phyloP scores from a whole-genome alignment of 2,113 vertebrate genomes.

The Porphyrio hochstetteri region DNA sequence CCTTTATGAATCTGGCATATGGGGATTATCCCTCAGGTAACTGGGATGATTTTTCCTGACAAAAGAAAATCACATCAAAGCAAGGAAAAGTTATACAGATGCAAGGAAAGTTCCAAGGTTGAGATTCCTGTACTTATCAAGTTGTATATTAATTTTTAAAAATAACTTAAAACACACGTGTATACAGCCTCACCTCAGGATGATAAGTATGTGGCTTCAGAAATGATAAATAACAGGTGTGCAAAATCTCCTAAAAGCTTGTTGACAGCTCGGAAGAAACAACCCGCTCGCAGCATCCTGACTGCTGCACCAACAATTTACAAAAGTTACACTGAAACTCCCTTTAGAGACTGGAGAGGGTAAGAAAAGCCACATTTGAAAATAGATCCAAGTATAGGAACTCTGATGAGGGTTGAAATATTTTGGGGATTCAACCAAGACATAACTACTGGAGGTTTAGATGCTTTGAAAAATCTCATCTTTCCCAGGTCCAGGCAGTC shows the following conservation, averaged over 20 bases:
- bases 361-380: background rate
- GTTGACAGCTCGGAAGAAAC: conserved; percentile 6
- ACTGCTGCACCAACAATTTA: background rate
- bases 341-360: background rate
- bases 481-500: background rate
- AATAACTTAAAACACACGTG: background rate
- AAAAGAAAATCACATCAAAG: accelerated
- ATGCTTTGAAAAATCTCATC: background rate
- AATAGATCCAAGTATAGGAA: background rate
- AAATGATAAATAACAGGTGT: conserved; percentile 27
- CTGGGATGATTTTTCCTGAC: background rate
- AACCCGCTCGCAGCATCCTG: background rate
- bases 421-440: background rate
- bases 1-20: background rate
- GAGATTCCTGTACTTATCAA: background rate
- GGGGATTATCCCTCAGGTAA: background rate
- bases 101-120: background rate
- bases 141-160: background rate
- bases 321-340: background rate
- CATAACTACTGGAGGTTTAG: background rate
- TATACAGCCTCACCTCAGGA: background rate
- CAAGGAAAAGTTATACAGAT: background rate
- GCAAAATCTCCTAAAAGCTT: conserved; percentile 1
- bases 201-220: background rate
- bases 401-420: background rate